Percentiles rank a stretch among this genome's conserved stretches.
Evolutionary conservation across 2,797 vertebrate genomes (phyloP).

Genomic region (Gobionotothen gibberifrons): DNA sequence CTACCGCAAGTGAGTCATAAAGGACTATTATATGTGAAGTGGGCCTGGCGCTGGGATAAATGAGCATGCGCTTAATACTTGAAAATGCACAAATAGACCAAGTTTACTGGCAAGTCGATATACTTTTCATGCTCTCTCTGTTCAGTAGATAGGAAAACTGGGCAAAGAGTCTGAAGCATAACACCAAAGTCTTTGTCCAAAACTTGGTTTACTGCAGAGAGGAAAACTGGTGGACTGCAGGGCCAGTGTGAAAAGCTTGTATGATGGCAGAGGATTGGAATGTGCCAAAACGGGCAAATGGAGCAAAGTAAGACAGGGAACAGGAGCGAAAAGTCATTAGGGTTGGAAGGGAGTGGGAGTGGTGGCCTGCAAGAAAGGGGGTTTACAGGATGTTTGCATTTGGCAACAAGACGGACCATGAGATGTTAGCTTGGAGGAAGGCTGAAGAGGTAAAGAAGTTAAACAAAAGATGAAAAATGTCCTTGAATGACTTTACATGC

Average conservation of each 20-base stretch:
- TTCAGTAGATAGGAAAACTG: constrained; percentile 43
- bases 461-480: not conserved
- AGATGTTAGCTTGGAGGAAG: not conserved
- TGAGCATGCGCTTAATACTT: not conserved
- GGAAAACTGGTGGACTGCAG: constrained; percentile 42
- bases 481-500: not conserved
- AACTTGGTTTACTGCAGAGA: constrained; percentile 59
- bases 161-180: constrained; percentile 35
- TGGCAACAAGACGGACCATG: constrained; percentile 1
- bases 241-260: constrained; percentile 72
- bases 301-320: constrained; percentile 53
- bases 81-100: constrained; percentile 20
- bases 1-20: constrained; percentile 74
- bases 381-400: constrained; percentile 11
- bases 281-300: constrained; percentile 68
- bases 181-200: constrained; percentile 75
- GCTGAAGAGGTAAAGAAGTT: not conserved
- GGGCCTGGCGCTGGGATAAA: constrained; percentile 15
- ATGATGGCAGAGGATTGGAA: constrained; percentile 85
- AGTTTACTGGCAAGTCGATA: constrained; percentile 17
- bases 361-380: constrained; percentile 19
- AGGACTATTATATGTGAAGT: constrained; percentile 39
- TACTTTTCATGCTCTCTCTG: constrained; percentile 9
- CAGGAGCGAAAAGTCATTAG: constrained; percentile 32
- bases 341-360: constrained; percentile 46